Evolutionary conservation across 2,113 vertebrate genomes (phyloP), one percentile per base, ranked within the genome.

Genomic region (Eudyptes chrysolophus): DNA sequence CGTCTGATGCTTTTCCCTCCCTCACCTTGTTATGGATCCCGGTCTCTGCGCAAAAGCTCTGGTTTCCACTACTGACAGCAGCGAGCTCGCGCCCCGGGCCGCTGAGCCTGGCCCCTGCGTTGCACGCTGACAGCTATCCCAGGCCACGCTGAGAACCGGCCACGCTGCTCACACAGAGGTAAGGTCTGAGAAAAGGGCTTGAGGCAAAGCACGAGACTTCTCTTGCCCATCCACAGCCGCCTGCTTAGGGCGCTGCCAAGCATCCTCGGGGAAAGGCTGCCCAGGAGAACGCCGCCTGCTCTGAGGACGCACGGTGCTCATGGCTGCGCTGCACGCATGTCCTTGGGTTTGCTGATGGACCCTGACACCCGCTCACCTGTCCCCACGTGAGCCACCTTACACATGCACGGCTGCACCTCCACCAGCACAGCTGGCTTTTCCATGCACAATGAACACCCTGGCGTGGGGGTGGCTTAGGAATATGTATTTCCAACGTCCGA

Each of bases 31-130:
- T 62, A 16, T 6, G 18, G 55, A 32, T 42, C 24, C 26, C 14
- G 2, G 22, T 3, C 61, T 54, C 54, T 12, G 9, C 16, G 34
- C 24, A 48, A 60, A 68, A 40, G n/a, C 40, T 42, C 55, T 22
- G 24, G 25, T 26, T 55, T 49, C 49, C 30, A 11, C 19, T 6
- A 7, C 21, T 2, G 9, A 29, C 7, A 25, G 54, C 36, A 9
- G 40, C 1, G 8, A 64, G 68, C n/a, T 11, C 16, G 2, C 34
- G 6, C 6, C 60, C 54, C 20, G 0, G 3, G 30, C 57, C 1
- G 15, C 44, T 7, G 57, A 4, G 44, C 57, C 29, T 6, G 22
- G 44, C 14, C 25, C 30, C 34, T 13, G 0, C 1, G 9, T 21
- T 26, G 46, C 22, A 14, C 4, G 4, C 44, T 3, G 26, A 26